Conservation (phyloP, 2,888 invertebrate species). For the Notodonta ziczac region DNA sequence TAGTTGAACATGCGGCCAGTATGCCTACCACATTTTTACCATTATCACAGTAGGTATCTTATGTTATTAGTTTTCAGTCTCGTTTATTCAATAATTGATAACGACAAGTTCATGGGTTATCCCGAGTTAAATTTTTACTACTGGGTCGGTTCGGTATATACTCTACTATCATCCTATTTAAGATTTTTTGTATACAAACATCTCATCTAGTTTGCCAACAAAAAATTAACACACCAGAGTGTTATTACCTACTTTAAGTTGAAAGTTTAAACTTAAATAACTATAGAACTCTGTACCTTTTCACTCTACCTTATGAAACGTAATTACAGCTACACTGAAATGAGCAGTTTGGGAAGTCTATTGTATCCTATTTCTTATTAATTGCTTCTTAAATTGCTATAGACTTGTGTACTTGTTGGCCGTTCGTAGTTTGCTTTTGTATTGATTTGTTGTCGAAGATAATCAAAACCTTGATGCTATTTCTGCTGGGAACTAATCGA, state of each 20-base stretch:
- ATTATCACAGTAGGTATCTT: neutral
- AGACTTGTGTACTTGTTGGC: constrained; percentile 45
- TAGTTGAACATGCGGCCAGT: constrained; percentile 20
- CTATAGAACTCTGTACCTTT: no score
- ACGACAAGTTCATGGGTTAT: neutral
- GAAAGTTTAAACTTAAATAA: no score
- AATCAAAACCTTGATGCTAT: constrained; percentile 36
- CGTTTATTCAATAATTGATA: neutral
- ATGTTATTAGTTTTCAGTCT: neutral
- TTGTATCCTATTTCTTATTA: constrained; percentile 37
- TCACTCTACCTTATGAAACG: constrained; percentile 13
- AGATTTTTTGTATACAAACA: no score
- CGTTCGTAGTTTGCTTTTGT: constrained; percentile 48
- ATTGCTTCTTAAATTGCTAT: constrained; percentile 47
- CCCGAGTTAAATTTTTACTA: neutral
- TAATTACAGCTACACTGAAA: constrained; percentile 25
- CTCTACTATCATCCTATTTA: no score
- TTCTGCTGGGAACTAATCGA: neutral
- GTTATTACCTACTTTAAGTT: no score
- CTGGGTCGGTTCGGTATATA: neutral
- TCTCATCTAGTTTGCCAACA: no score
- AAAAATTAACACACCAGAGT: no score
- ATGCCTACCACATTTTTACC: neutral
- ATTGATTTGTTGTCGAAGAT: constrained; percentile 43
- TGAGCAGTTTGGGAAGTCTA: constrained; percentile 25